Evolutionary conservation across 1,140 invertebrate species (phyloP), one percentile per base, ranked within the genome.

Genomic region (Drosophila insularis): DNA sequence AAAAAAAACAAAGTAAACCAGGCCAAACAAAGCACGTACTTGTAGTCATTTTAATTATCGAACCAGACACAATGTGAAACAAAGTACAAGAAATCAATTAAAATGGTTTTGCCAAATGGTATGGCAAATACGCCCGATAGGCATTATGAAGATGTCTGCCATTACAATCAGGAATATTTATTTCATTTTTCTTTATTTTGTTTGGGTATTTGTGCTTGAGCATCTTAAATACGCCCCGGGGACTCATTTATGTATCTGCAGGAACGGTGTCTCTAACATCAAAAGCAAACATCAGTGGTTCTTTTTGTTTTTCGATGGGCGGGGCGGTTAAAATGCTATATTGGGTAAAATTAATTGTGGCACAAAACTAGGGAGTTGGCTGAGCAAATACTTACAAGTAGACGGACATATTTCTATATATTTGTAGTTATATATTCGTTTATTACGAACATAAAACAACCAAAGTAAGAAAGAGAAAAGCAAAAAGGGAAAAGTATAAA

Each of bases 41-140:
- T 74, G 68, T 55, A 37, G 63, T 69, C 35, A 37, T 65, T 54
- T 58, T 72, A 70, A 86, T 85, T 85, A 85, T 74, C 56, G 58
- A 58, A n/a, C 61, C 43, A 68, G 67, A 69, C 59, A 74, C 61
- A 74, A 39, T 70, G 56, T n/a, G 58, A 53, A n/a, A 23, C 50
- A 53, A 50, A 50, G 56, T 61, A 63, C 40, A 68, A 7, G 66
- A 71, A 85, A 85, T 85, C 81, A 85, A 86, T 86, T 86, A 85
- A 81, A 85, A 69, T 71, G 59, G 66, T 23, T 55, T 23, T 55
- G 54, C 17, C 43, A 72, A 79, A 78, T 80, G 58, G 68, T 53
- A 80, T 39, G 53, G 61, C 53, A 67, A 81, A 50, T 65, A 63
- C 17, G 56, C 58, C 64, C 71, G 14, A 75, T 43, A 59, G 59